A percentile compares a stretch with the other conserved stretches of the same genome.
Evolutionary conservation across 2,888 invertebrate species (phyloP).

Genomic region (Drosophila koepferae): DNA sequence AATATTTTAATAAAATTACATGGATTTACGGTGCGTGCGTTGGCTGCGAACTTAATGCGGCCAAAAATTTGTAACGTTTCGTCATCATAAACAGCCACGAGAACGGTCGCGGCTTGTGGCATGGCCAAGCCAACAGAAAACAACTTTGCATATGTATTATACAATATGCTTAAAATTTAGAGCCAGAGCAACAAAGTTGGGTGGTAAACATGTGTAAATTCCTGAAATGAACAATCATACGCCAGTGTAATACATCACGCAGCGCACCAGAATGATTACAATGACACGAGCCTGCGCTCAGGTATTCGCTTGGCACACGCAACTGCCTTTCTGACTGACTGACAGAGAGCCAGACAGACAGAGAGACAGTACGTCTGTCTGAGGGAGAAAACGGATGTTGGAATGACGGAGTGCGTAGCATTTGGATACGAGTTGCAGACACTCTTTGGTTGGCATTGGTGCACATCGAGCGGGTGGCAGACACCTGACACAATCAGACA

Average conservation of each 20-base stretch:
- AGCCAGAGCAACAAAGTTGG: neutral
- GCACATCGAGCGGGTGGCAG: slow-evolving; percentile 33
- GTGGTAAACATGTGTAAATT: slow-evolving; percentile 76
- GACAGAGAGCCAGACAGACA: slow-evolving; percentile 1
- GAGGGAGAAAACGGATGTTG: slow-evolving; percentile 25
- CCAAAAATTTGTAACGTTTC: slow-evolving; percentile 58
- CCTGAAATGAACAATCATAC: slow-evolving; percentile 78
- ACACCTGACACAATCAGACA: slow-evolving; percentile 36
- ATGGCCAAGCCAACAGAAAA: slow-evolving; percentile 51
- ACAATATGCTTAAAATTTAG: slow-evolving; percentile 19
- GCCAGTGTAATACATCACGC: slow-evolving; percentile 76
- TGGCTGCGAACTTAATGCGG: slow-evolving; percentile 61
- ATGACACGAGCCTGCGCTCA: slow-evolving; percentile 38
- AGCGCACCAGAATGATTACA: slow-evolving; percentile 46
- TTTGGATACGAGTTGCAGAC: slow-evolving; percentile 36
- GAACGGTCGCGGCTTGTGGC: slow-evolving; percentile 27
- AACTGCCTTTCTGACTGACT: slow-evolving; percentile 16
- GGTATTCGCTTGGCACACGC: slow-evolving; percentile 14
- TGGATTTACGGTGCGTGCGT: slow-evolving; percentile 67
- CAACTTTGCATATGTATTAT: slow-evolving; percentile 41
- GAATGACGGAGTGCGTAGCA: slow-evolving; percentile 45
- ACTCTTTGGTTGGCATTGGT: slow-evolving; percentile 47
- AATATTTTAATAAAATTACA: slow-evolving; percentile 77
- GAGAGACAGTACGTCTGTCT: neutral
- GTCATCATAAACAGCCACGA: slow-evolving; percentile 67